Base-by-base conservation (phyloP, 2,888 invertebrate genomes). In the Lasioglossum leucozonium region DNA sequence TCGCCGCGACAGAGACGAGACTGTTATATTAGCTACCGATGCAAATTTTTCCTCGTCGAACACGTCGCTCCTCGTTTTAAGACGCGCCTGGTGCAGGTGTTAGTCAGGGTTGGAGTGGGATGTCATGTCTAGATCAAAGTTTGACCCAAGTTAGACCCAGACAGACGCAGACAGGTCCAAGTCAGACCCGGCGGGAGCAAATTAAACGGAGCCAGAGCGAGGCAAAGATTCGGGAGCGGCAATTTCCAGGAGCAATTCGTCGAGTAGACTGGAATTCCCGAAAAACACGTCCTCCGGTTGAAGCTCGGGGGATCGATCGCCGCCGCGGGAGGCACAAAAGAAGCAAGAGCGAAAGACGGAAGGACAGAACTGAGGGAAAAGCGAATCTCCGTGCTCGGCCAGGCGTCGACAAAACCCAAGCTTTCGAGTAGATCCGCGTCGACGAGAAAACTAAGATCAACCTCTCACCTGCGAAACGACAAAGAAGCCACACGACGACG, bases 401-500 rank as follows among this genome's bases (percentile, higher is more conserved):
- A 40, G 51, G 34, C 51, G 69, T 77, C 51, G 69, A 72, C 55
- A 71, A 69, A 80, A 79, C 42, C 44, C 37, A 30, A 69, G 67
- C 74, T 81, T 81, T 79, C 76, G 86, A 84, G 51, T 74, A 76
- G 74, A 80, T 76, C 80, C 58, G 65, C 77, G 69, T 67, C 55
- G 78, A 76, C 81, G 62, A 44, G 51, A 75, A 78, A 85, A 84
- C 79, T 71, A 77, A 84, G 79, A 79, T 79, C 76, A 69, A 73
- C 65, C 84, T 79, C 84, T 85, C 84, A 65, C 77, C 79, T 69
- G 81, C 72, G 79, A 51, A 84, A 79, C 88, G 86, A 89, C 89
- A 89, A 89, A 89, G 89, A 88, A 81, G 89, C 82, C 79, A 51
- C 81, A 72, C 80, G 77, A 77, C 26, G 26, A 72, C 76, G 77